Percentiles rank a stretch among this genome's conserved stretches.
Evolutionary conservation across 2,797 vertebrate genomes (phyloP).

Genomic region (Prunella strophiata): DNA sequence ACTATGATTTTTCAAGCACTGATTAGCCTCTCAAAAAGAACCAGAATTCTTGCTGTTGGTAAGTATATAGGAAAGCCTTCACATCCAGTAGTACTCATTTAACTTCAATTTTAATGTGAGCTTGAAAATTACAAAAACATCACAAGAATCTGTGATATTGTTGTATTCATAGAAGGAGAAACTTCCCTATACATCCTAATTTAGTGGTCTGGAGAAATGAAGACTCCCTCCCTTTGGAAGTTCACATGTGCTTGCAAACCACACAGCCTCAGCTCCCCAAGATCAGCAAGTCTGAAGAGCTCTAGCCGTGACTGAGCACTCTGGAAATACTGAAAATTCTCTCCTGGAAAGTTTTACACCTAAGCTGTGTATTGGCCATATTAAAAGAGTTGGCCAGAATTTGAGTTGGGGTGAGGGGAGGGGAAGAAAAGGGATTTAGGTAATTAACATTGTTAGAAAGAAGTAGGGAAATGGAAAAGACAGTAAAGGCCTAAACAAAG

Average conservation of each 20-base stretch:
- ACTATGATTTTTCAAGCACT: neutral
- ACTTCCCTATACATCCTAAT: neutral
- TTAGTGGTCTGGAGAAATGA: neutral
- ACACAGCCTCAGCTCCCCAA: neutral
- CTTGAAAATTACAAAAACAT: neutral
- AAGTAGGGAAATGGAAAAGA: neutral
- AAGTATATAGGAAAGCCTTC: neutral
- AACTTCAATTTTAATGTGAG: neutral
- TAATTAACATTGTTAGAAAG: neutral
- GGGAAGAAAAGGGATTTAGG: neutral
- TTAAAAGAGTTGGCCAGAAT: neutral
- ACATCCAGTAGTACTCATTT: neutral
- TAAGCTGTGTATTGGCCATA: neutral
- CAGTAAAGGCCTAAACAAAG: neutral
- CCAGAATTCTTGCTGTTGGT: neutral
- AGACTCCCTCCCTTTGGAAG: neutral
- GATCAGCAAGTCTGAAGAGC: neutral
- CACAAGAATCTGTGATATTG: neutral
- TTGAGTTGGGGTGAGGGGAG: rapidly evolving
- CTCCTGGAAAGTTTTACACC: neutral
- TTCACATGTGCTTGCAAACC: neutral
- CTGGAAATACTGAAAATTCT: neutral
- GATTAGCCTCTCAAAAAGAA: neutral
- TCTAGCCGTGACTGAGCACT: neutral
- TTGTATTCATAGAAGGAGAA: neutral